phyloP scores from a whole-genome alignment of 2,113 vertebrate species.

The Fregetta grallaria region DNA sequence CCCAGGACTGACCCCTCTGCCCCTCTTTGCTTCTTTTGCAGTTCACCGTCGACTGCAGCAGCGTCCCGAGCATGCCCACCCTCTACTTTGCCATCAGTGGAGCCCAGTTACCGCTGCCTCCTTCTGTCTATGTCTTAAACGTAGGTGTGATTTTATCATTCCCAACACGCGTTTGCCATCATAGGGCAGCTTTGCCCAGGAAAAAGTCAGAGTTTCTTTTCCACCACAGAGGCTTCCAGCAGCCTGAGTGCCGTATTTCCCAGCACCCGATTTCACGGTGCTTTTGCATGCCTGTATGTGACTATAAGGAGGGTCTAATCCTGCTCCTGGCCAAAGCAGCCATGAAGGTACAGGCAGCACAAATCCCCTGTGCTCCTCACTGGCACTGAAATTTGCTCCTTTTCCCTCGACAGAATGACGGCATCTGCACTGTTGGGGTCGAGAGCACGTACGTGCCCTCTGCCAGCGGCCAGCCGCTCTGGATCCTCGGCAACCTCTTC shows the following conservation, averaged over 20 bases:
- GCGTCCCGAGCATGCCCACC: constrained; percentile 21
- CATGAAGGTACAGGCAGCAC: not conserved
- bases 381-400: not conserved
- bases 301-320: not conserved
- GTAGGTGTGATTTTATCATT: not conserved
- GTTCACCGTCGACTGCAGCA: constrained; percentile 24
- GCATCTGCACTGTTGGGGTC: constrained; percentile 37
- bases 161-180: fast-evolving
- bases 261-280: fast-evolving
- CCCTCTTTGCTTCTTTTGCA: not conserved
- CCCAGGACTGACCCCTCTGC: not conserved
- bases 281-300: not conserved
- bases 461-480: constrained; percentile 19
- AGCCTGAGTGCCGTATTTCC: not conserved
- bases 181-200: not conserved
- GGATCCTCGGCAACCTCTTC: constrained; percentile 38
- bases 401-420: not conserved
- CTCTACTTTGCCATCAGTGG: constrained; percentile 56
- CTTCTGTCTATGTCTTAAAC: constrained; percentile 44
- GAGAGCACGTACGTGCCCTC: constrained; percentile 61
- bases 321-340: not conserved
- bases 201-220: not conserved
- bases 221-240: not conserved
- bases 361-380: fast-evolving
- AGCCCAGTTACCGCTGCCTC: constrained; percentile 37